Percentiles rank a stretch among this genome's conserved stretches.
Conservation (phyloP, 2,888 invertebrate species). For the Lucinisca nassula region DNA sequence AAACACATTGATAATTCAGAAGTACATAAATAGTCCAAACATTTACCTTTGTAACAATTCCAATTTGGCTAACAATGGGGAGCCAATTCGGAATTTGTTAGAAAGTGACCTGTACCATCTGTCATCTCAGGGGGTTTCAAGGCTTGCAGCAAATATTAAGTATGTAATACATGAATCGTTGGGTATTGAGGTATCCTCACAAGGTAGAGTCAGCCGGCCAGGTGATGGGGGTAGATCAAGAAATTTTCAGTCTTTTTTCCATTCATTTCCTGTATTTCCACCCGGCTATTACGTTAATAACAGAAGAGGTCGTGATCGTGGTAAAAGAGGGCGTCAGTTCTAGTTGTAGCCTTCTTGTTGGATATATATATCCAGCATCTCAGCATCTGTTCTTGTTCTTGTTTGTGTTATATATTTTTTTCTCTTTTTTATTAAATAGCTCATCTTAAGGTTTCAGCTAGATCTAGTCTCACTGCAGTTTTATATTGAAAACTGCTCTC, state of each 20-base stretch:
- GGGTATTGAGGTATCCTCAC: neutral
- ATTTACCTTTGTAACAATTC: neutral
- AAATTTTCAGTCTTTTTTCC: neutral
- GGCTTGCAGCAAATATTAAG: neutral
- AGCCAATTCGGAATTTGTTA: neutral
- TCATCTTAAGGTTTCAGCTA: too few relatives aligned
- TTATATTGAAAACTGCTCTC: too few relatives aligned
- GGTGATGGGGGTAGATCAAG: neutral
- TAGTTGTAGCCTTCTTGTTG: too few relatives aligned
- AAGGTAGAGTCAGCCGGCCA: neutral
- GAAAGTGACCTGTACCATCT: neutral
- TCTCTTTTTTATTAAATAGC: too few relatives aligned
- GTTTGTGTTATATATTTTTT: too few relatives aligned
- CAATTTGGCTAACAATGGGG: conserved; percentile 1
- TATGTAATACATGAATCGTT: neutral
- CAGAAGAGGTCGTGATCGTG: too few relatives aligned
- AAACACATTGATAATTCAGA: neutral
- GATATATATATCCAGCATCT: too few relatives aligned
- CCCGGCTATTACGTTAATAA: neutral
- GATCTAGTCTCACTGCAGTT: too few relatives aligned
- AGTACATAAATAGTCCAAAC: neutral
- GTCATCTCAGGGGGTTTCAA: neutral
- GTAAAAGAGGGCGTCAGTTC: neutral
- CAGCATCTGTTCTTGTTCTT: too few relatives aligned
- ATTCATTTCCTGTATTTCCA: neutral